These are phyloP conservation scores for Stenurella melanura DNA, from an alignment of 2,888 invertebrate genomes.

Conservation along the genomic window DNA sequence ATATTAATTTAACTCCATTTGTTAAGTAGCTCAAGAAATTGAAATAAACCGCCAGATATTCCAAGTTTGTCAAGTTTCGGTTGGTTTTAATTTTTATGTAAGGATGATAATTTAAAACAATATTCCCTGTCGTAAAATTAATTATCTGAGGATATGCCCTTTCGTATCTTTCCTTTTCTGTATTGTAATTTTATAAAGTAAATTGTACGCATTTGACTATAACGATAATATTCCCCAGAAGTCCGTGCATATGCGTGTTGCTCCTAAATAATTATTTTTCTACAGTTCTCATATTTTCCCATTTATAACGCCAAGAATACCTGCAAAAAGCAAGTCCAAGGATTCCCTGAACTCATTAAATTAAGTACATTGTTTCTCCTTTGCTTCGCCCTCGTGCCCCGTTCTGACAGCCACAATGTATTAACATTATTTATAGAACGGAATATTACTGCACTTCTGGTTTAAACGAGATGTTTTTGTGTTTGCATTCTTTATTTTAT, in stretches of 20 bases:
- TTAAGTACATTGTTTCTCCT: constrained; percentile 47
- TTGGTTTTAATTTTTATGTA: too few species aligned
- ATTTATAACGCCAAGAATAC: constrained; percentile 19
- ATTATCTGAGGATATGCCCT: too few species aligned
- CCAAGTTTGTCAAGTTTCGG: too few species aligned
- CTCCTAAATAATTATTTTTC: constrained; percentile 5
- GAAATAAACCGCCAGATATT: too few species aligned
- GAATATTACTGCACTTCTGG: constrained; percentile 15
- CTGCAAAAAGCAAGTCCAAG: constrained; percentile 25
- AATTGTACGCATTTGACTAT: not conserved
- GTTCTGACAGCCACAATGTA: constrained; percentile 35
- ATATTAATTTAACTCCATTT: too few species aligned
- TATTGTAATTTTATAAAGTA: not conserved
- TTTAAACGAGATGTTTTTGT: not conserved
- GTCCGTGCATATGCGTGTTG: not conserved
- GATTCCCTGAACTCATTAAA: constrained; percentile 50
- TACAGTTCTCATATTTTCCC: constrained; percentile 7
- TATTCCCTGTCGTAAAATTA: too few species aligned
- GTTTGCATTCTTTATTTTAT: too few species aligned
- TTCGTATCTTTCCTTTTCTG: not conserved
- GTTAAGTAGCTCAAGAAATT: too few species aligned
- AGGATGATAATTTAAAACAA: too few species aligned
- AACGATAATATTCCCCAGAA: not conserved
- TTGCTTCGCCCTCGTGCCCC: constrained; percentile 24
- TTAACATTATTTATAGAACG: constrained; percentile 31